These are phyloP conservation scores for Delphinapterus leucas DNA, from an alignment of 2,113 vertebrate genomes.

Conservation along the genomic window DNA sequence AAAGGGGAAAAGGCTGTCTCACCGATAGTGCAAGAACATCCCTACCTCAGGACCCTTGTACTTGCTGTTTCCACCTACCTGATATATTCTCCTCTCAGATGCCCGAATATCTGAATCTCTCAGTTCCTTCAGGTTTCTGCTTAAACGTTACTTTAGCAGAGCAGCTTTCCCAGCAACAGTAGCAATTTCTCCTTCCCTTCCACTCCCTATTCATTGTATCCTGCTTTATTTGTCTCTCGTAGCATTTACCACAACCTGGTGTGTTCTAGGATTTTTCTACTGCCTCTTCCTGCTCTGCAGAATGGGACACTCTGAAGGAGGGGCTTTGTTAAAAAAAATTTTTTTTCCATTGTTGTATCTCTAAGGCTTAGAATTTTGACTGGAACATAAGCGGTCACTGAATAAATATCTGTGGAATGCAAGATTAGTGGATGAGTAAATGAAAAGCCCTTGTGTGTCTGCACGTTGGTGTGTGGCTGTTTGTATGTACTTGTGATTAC, in stretches of 20 bases:
- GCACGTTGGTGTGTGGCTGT: neutral
- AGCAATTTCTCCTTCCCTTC: neutral
- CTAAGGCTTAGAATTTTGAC: neutral
- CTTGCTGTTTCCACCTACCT: neutral
- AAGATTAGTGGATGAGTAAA: neutral
- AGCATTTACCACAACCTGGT: neutral
- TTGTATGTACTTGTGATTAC: neutral
- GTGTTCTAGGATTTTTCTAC: neutral
- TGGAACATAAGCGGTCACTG: neutral
- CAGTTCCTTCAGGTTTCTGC: neutral
- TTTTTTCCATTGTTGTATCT: neutral
- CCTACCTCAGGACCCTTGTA: neutral
- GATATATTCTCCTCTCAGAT: neutral
- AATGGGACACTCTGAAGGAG: neutral
- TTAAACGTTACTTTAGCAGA: neutral
- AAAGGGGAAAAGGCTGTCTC: neutral
- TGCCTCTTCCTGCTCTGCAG: neutral
- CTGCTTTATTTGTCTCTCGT: neutral
- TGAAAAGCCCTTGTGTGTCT: neutral
- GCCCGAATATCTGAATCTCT: too few species aligned
- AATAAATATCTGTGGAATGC: neutral
- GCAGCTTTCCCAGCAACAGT: neutral
- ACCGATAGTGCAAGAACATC: neutral
- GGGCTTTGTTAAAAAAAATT: neutral
- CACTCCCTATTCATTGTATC: neutral